Evolutionary conservation across 1,140 invertebrate genomes (phyloP).

Genomic region (Aphelenchoides fujianensis): DNA sequence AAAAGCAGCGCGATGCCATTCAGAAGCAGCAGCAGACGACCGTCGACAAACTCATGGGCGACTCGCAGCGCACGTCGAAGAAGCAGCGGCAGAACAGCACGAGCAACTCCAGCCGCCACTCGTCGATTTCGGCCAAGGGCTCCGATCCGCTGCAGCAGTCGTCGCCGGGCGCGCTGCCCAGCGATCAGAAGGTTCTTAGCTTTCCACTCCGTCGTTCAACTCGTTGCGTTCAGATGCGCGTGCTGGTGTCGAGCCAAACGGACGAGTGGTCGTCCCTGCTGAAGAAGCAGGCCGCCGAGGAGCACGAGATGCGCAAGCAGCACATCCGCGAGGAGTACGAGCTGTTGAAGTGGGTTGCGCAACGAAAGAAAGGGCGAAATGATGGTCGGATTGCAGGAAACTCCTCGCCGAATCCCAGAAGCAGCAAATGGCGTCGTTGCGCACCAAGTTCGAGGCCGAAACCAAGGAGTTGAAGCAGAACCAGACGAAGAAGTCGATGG

Average conservation of each 20-base stretch:
- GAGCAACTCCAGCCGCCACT: constrained; percentile 34
- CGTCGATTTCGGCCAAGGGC: constrained; percentile 30
- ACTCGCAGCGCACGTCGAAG: constrained; percentile 49
- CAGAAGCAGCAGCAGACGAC: constrained; percentile 91
- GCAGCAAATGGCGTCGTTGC: constrained; percentile 83
- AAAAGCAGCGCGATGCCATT: constrained; percentile 83
- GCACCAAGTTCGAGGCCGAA: constrained; percentile 82
- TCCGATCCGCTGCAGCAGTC: constrained; percentile 37
- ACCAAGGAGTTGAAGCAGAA: constrained; percentile 90
- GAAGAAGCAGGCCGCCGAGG: constrained; percentile 73
- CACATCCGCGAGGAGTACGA: constrained; percentile 77
- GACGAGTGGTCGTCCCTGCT: constrained; percentile 88
- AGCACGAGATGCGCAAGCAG: constrained; percentile 52
- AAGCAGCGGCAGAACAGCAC: constrained; percentile 40
- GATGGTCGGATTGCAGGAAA: constrained; percentile 70
- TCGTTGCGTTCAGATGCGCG: constrained; percentile 44
- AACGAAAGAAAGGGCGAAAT: constrained; percentile 57
- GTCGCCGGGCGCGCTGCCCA: constrained; percentile 14
- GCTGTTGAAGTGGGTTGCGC: constrained; percentile 74
- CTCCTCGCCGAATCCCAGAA: constrained; percentile 80
- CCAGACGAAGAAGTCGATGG: constrained; percentile 92
- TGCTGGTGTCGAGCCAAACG: constrained; percentile 80
- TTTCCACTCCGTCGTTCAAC: background rate
- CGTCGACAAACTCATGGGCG: constrained; percentile 81
- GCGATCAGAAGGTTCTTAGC: constrained; percentile 8